Evolutionary conservation across 2,113 vertebrate genomes (phyloP).

Genomic region (Cinclus cinclus): DNA sequence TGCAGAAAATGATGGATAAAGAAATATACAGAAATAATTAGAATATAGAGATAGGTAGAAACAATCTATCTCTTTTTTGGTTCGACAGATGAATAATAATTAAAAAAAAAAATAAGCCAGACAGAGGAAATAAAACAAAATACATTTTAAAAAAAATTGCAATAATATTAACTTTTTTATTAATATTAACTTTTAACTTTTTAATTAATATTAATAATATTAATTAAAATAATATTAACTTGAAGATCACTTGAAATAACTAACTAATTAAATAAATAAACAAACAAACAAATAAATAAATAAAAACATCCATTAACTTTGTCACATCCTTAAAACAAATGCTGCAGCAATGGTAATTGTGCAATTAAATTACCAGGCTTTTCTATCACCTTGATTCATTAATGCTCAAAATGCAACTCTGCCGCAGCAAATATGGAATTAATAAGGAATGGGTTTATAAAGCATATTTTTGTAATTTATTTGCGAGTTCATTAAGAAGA

Average conservation of each 20-base stretch:
- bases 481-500: conserved; percentile 61
- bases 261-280: not conserved
- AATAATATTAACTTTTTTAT: not conserved
- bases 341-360: conserved; percentile 30
- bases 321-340: conserved; percentile 47
- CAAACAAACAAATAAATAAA: no score
- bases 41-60: not conserved
- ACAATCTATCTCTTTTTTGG: not conserved
- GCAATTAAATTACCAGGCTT: conserved; percentile 62
- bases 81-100: not conserved
- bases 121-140: not conserved
- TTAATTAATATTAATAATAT: no score
- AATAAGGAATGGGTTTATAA: conserved; percentile 51
- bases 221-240: not conserved
- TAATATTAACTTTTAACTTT: no score
- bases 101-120: not conserved
- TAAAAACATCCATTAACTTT: conserved; percentile 1
- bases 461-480: conserved; percentile 53
- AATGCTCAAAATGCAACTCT: not conserved
- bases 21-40: not conserved
- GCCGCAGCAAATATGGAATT: conserved; percentile 59
- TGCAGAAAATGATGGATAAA: not conserved
- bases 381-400: conserved; percentile 65
- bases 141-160: not conserved
- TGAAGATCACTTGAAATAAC: not conserved